These are phyloP conservation scores for Panulirus ornatus DNA, from an alignment of 1,140 invertebrate genomes.

Conservation along the genomic window DNA sequence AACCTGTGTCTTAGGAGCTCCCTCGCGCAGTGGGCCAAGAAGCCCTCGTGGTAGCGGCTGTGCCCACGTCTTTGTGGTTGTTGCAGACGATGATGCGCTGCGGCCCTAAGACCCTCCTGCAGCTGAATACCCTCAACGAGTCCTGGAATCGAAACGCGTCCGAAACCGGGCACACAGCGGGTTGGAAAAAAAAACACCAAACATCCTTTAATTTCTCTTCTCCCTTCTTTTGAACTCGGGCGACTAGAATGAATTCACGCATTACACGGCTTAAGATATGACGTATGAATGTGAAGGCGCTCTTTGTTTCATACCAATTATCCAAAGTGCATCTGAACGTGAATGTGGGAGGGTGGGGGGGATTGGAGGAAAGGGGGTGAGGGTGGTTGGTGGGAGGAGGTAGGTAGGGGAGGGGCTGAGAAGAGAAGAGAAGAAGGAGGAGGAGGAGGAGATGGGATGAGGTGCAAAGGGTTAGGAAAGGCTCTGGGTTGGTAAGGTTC, in stretches of 20 bases:
- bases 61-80: too few relatives aligned
- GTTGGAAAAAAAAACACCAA: constrained; percentile 2
- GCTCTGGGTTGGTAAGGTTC: too few relatives aligned
- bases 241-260: constrained; percentile 41
- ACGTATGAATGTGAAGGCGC: constrained; percentile 54
- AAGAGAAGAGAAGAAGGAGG: not conserved
- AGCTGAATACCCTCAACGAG: too few relatives aligned
- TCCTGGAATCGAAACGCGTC: too few relatives aligned
- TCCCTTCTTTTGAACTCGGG: constrained; percentile 22
- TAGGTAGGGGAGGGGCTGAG: not conserved
- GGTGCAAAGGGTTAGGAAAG: too few relatives aligned
- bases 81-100: too few relatives aligned
- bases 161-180: too few relatives aligned
- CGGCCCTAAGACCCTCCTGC: too few relatives aligned
- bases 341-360: constrained; percentile 30
- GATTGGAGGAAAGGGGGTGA: not conserved
- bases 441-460: not conserved
- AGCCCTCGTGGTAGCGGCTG: too few relatives aligned
- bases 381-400: not conserved
- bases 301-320: constrained; percentile 67
- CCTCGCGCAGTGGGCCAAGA: too few relatives aligned
- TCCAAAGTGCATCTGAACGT: constrained; percentile 67
- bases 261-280: constrained; percentile 43
- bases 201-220: not conserved
- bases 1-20: too few relatives aligned